Percentiles rank a stretch among this genome's conserved stretches.
phyloP scores from a whole-genome alignment of 1,140 invertebrate species.

The Brachionus plicatilis region DNA sequence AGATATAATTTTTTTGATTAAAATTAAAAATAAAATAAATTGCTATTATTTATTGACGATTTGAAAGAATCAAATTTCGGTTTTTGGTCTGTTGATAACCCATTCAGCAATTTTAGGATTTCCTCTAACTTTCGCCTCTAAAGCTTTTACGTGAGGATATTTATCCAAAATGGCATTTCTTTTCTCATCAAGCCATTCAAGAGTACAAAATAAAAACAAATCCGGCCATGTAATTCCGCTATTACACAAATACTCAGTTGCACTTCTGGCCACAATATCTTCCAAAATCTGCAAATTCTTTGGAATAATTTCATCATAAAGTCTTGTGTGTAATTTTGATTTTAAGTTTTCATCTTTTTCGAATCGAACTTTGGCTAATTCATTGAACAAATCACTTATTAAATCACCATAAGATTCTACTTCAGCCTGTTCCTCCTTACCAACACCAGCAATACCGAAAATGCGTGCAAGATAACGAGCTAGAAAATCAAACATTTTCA shows the following conservation, averaged over 20 bases:
- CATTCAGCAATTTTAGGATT: neutral
- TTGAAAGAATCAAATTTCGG: neutral
- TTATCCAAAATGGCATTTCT: neutral
- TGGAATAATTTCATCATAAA: neutral
- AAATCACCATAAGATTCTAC: slow-evolving; percentile 10
- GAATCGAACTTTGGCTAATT: neutral
- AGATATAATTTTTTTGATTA: neutral
- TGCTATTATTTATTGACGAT: neutral
- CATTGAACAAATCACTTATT: neutral
- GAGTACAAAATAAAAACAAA: neutral
- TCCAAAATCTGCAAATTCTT: neutral
- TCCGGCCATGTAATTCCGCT: slow-evolving; percentile 26
- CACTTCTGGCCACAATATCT: neutral
- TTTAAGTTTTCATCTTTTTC: slow-evolving; percentile 7
- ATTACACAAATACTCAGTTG: neutral
- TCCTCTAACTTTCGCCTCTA: neutral
- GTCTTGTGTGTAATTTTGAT: neutral
- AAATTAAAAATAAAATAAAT: neutral
- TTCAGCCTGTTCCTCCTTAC: slow-evolving; percentile 1
- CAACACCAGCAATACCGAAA: neutral
- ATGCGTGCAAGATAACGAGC: slow-evolving; percentile 31
- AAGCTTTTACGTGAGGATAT: neutral
- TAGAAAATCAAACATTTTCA: neutral
- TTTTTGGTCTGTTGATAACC: neutral
- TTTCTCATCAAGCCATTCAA: neutral